Evolutionary conservation across 2,888 invertebrate species (phyloP).

Genomic region (Oscheius sp.): DNA sequence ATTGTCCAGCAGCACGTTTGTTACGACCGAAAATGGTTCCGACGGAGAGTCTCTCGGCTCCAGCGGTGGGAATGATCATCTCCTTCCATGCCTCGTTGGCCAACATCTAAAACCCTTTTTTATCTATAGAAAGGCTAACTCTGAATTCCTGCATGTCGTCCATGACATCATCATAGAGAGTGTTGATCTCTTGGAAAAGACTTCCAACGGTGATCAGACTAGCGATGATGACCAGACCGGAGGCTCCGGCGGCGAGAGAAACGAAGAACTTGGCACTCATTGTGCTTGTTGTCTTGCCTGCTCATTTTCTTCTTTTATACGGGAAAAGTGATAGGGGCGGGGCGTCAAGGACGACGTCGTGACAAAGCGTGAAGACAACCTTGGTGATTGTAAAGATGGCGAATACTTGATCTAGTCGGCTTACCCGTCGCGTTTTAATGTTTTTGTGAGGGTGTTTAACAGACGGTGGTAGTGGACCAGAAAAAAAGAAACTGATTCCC

Average conservation of each 20-base stretch:
- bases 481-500: not conserved
- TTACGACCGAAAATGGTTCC: slow-evolving; percentile 53
- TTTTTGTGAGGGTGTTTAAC: slow-evolving; percentile 4
- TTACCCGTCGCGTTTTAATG: slow-evolving; percentile 20
- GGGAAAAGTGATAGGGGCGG: slow-evolving; percentile 17
- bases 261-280: slow-evolving; percentile 56
- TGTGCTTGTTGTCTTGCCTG: slow-evolving; percentile 5
- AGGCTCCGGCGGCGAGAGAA: slow-evolving; percentile 50
- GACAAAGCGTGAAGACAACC: not conserved
- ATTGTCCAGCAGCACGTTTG: slow-evolving; percentile 50
- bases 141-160: slow-evolving; percentile 60
- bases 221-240: slow-evolving; percentile 55
- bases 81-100: slow-evolving; percentile 58
- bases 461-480: slow-evolving; percentile 11
- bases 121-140: slow-evolving; percentile 35
- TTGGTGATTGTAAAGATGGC: slow-evolving; percentile 7
- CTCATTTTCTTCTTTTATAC: slow-evolving; percentile 1
- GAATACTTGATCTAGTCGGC: slow-evolving; percentile 25
- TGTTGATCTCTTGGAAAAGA: slow-evolving; percentile 62
- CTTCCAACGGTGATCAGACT: slow-evolving; percentile 55
- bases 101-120: slow-evolving; percentile 33
- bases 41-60: slow-evolving; percentile 33
- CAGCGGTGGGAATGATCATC: slow-evolving; percentile 46
- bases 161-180: slow-evolving; percentile 59
- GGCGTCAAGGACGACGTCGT: not conserved